These are phyloP conservation scores for Silurus meridionalis DNA, from an alignment of 2,113 vertebrate species.

Conservation along the genomic window DNA sequence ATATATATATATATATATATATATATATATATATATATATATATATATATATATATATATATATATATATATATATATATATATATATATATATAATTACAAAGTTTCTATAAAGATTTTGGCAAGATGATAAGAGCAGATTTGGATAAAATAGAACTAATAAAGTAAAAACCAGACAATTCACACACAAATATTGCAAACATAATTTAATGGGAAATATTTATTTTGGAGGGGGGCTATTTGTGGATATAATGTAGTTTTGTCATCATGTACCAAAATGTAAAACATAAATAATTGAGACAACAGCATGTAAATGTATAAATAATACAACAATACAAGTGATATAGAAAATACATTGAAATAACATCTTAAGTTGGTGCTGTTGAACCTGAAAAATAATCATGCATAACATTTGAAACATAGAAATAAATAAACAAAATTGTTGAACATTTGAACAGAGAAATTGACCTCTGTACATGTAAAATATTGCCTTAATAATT, in stretches of 20 bases:
- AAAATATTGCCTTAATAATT: slow-evolving; percentile 12
- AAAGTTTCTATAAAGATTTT: not conserved
- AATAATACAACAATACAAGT: slow-evolving; percentile 50
- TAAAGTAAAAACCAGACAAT: not conserved
- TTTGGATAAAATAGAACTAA: not conserved
- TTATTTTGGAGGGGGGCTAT: not conserved
- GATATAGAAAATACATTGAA: slow-evolving; percentile 28
- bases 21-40: too few species aligned
- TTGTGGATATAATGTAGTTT: slow-evolving; percentile 29
- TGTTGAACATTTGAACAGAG: slow-evolving; percentile 11
- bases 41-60: too few species aligned
- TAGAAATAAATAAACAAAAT: slow-evolving; percentile 36
- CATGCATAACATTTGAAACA: slow-evolving; percentile 50
- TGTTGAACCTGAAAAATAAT: slow-evolving; percentile 15
- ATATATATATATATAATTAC: too few species aligned
- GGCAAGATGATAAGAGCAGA: not conserved
- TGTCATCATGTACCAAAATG: slow-evolving; percentile 10
- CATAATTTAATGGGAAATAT: not conserved
- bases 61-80: too few species aligned
- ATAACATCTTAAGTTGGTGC: not conserved
- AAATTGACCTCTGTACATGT: slow-evolving; percentile 18
- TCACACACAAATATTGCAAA: not conserved
- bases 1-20: too few species aligned
- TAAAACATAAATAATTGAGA: slow-evolving; percentile 4
- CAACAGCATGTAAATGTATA: slow-evolving; percentile 13